phyloP scores from a whole-genome alignment of 2,113 vertebrate species.

The Mixornis gularis region DNA sequence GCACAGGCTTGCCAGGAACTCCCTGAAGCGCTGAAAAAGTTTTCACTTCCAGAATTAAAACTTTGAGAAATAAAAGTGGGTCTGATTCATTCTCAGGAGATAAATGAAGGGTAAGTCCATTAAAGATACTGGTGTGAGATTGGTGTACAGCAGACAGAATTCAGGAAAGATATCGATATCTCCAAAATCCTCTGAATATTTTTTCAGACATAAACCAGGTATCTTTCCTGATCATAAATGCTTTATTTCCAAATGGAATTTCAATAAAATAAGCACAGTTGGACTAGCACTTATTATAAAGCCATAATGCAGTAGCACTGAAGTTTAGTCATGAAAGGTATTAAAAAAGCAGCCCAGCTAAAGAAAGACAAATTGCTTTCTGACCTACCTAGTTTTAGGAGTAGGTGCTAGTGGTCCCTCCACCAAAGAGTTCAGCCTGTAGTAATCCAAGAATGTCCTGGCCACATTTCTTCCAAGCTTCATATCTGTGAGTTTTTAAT shows the following conservation, averaged over 20 bases:
- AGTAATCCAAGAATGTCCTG: conserved; percentile 94
- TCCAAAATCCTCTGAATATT: conserved; percentile 51
- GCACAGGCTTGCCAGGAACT: neutral
- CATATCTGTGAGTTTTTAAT: conserved; percentile 83
- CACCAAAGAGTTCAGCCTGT: conserved; percentile 82
- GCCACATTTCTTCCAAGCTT: conserved; percentile 94
- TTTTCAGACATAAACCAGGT: conserved; percentile 37
- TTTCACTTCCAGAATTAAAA: conserved; percentile 29
- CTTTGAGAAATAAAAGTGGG: neutral
- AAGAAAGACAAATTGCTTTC: conserved; percentile 29
- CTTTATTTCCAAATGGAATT: conserved; percentile 46
- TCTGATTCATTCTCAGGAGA: conserved; percentile 9
- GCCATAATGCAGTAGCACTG: neutral
- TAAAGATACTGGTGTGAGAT: conserved; percentile 39
- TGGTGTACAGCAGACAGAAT: conserved; percentile 33
- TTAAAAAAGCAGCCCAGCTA: conserved; percentile 10
- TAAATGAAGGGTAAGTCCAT: conserved; percentile 38
- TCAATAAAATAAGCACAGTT: conserved; percentile 52
- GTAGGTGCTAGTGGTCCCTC: conserved; percentile 73
- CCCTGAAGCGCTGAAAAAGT: neutral
- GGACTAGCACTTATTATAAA: conserved; percentile 31
- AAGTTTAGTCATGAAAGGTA: conserved; percentile 24
- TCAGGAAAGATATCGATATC: conserved; percentile 16
- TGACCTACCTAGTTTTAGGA: conserved; percentile 73
- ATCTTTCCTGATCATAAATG: conserved; percentile 52